Evolutionary conservation across 2,888 invertebrate species (phyloP), one percentile per base, ranked within the genome.

Genomic region (Phania funesta): DNA sequence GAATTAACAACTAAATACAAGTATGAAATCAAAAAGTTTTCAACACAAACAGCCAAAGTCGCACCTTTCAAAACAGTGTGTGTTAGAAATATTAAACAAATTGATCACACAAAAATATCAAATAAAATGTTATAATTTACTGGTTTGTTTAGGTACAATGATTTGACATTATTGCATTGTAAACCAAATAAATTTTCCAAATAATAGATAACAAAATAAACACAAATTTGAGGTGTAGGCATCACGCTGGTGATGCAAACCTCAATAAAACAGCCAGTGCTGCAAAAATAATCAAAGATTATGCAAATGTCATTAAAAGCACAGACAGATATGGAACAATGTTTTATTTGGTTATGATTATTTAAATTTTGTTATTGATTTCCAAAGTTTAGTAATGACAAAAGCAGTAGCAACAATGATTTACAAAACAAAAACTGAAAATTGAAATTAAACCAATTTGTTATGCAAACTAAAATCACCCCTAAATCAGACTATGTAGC

Each of bases 191-290:
- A 48, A 48, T 71, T 71, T 52, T 16, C 11, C 13, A 20, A 60
- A 32, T n/a, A 52, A 60, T 50, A 38, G 26, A 60, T 50, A 26
- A 48, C n/a, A n/a, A n/a, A n/a, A 26, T 38, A 32, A 18, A 56
- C 22, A 18, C 41, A 74, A 44, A 68, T 64, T 74, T 73, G 68
- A 70, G 74, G 82, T 82, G 78, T 77, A 74, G 64, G 22, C 64
- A 64, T 41, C 56, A 77, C 56, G 77, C 65, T 74, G 64, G 22
- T 64, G 54, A 48, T 56, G 48, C 11, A 56, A 24, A 62, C 29
- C n/a, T 5, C 11, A 24, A 11, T 11, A 24, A 11, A n/a, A 29
- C 56, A 75, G 48, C 58, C 24, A 35, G 44, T 48, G 46, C 35
- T 62, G 38, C 26, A 29, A 29, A 18, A 58, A 16, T 38, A 60